phyloP scores from a whole-genome alignment of 2,888 invertebrate genomes.

The Octodonta nipae region DNA sequence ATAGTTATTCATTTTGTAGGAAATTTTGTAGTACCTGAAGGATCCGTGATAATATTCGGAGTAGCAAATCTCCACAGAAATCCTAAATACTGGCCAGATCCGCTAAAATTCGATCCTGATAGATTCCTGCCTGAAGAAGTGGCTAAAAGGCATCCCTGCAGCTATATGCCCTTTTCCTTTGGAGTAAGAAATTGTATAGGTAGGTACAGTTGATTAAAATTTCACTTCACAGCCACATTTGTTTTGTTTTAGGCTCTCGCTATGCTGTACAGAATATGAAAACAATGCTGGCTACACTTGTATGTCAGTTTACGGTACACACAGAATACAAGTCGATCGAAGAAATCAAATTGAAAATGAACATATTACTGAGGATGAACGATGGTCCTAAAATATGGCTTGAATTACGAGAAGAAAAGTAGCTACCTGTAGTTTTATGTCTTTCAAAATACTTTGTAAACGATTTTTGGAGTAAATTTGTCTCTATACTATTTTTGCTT shows the following conservation, averaged over 20 bases:
- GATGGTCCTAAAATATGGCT: conserved; percentile 16
- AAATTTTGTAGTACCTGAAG: background rate
- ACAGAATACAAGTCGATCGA: conserved; percentile 18
- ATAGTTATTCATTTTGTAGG: background rate
- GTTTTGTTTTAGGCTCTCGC: too few species aligned
- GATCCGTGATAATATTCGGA: background rate
- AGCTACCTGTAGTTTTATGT: too few species aligned
- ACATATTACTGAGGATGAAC: conserved; percentile 17
- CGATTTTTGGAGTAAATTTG: too few species aligned
- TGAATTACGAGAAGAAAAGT: too few species aligned
- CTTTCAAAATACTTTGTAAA: too few species aligned
- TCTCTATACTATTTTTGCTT: too few species aligned
- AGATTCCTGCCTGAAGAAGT: background rate
- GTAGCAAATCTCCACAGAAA: background rate
- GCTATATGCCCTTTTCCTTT: background rate
- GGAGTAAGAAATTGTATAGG: background rate
- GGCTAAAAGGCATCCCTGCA: background rate
- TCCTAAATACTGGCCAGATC: background rate
- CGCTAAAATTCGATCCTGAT: background rate
- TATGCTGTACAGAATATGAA: conserved; percentile 38
- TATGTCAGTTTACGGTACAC: conserved; percentile 29
- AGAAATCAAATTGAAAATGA: conserved; percentile 19
- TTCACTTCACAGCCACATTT: too few species aligned
- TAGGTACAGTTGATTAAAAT: too few species aligned
- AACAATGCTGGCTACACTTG: conserved; percentile 28